Evolutionary conservation across 2,797 vertebrate species (phyloP).

Genomic region (Carcharodon carcharias): DNA sequence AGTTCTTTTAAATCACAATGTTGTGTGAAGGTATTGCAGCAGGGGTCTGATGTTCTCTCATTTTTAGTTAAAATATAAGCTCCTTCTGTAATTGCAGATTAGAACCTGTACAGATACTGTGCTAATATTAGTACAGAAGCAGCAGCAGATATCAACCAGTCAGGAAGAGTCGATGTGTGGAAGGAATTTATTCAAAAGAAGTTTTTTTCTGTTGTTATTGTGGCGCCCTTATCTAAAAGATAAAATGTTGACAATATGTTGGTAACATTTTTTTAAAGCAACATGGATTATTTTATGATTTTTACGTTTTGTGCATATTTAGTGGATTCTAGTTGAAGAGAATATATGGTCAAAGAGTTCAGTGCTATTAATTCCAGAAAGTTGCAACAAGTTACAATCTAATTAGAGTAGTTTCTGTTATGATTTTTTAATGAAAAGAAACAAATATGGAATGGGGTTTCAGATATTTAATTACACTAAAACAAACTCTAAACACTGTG

Average conservation of each 20-base stretch:
- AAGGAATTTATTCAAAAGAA: conserved; percentile 25
- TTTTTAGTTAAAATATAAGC: neutral
- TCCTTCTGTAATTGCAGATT: conserved; percentile 21
- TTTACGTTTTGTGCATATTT: neutral
- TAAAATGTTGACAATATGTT: conserved; percentile 7
- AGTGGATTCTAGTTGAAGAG: neutral
- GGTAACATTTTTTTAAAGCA: conserved; percentile 28
- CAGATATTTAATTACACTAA: neutral
- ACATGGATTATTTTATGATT: conserved; percentile 7
- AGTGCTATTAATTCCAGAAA: neutral
- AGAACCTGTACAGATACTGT: neutral
- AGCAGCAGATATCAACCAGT: neutral
- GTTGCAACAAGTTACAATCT: neutral
- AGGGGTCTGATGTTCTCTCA: neutral
- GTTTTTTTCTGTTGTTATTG: conserved; percentile 1
- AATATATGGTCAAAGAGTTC: neutral
- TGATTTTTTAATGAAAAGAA: neutral
- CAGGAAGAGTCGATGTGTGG: conserved; percentile 13
- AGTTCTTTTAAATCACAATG: neutral
- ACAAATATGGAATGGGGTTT: neutral
- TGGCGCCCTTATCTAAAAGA: conserved; percentile 1
- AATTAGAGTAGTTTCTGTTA: neutral
- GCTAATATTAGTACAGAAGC: conserved; percentile 25
- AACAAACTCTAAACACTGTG: neutral
- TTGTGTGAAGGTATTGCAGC: too few species aligned